phyloP scores from a whole-genome alignment of 2,113 vertebrate species.

The Piliocolobus tephrosceles region DNA sequence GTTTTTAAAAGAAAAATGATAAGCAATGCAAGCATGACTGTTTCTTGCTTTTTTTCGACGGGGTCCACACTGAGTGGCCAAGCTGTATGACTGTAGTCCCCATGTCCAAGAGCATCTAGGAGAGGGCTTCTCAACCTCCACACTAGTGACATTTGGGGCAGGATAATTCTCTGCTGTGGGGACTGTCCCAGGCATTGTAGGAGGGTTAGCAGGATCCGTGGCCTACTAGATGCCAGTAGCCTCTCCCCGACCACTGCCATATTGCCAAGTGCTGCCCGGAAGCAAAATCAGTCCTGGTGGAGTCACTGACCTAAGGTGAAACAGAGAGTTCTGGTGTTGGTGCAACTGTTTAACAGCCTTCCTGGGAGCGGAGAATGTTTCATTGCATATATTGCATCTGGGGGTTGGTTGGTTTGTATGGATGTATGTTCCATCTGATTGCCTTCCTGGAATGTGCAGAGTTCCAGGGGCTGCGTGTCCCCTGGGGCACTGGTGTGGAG shows the following conservation, averaged over 20 bases:
- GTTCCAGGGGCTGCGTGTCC: slow-evolving; percentile 92
- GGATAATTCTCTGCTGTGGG: neutral
- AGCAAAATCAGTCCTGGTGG: neutral
- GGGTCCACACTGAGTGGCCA: slow-evolving; percentile 82
- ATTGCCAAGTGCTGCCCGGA: neutral
- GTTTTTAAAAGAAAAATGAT: slow-evolving; percentile 69
- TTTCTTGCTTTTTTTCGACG: slow-evolving; percentile 86
- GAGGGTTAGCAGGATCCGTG: neutral
- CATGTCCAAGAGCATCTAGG: slow-evolving; percentile 81
- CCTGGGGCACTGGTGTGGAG: slow-evolving; percentile 91
- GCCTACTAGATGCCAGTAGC: neutral
- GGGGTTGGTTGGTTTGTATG: slow-evolving; percentile 89
- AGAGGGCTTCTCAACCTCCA: slow-evolving; percentile 47
- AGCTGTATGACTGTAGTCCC: slow-evolving; percentile 87
- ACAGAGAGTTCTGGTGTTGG: slow-evolving; percentile 88
- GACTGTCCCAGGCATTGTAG: neutral
- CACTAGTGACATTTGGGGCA: neutral
- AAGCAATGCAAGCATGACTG: slow-evolving; percentile 67
- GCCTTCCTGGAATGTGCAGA: slow-evolving; percentile 90
- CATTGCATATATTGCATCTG: slow-evolving; percentile 92
- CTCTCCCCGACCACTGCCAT: neutral
- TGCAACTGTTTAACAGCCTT: slow-evolving; percentile 93
- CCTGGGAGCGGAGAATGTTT: slow-evolving; percentile 91
- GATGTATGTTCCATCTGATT: slow-evolving; percentile 92
- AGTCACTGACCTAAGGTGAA: slow-evolving; percentile 58